Base-by-base conservation (phyloP, 2,797 vertebrate genomes). In the Crax fasciolata region DNA sequence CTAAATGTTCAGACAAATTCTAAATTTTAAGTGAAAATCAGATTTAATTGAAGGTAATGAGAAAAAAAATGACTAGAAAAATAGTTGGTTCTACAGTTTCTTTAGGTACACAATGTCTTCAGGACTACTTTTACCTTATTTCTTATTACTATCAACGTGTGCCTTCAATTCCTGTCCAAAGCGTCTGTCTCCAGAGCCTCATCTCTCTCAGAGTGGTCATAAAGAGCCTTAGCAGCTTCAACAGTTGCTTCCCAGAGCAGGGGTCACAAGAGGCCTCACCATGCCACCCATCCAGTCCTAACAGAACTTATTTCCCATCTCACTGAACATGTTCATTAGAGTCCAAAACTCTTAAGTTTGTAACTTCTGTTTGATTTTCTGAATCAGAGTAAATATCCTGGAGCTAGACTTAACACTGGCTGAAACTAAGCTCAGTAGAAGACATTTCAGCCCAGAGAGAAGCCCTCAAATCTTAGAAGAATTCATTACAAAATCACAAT, bases 271-370 rank as follows among this genome's bases (percentile, higher is more conserved):
- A 32, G 27, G 2, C 4, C 28, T n/a, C 48, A 27, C 13, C 1
- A 0, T 1, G 6, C 4, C 16, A 61, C 1, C 10, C n/a, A 21
- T 17, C 27, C 18, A 30, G 5, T 28, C 5, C 15, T 39, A 20
- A 21, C 2, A 3, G 1, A 1, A 0, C 1, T 23, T 61, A 23
- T 19, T 8, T 17, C 20, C 4, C 30, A 62, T n/a, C 4, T 20
- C 10, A 8, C 8, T 13, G 7, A 4, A n/a, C 9, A 15, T 4
- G 3, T 13, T 70, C 65, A 39, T 39, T 15, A 5, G 1, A 10
- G 5, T 3, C 3, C 32, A 55, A 77, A 68, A 6, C 11, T 61
- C 17, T n/a, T 35, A 25, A 1, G 0, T 51, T 8, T 48, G 4
- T 38, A 4, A 43, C 6, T 55, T 62, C 6, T 68, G 30, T 28